A percentile compares a stretch with the other conserved stretches of the same genome.
phyloP scores from a whole-genome alignment of 2,113 vertebrate genomes.

The Eclectus roratus region DNA sequence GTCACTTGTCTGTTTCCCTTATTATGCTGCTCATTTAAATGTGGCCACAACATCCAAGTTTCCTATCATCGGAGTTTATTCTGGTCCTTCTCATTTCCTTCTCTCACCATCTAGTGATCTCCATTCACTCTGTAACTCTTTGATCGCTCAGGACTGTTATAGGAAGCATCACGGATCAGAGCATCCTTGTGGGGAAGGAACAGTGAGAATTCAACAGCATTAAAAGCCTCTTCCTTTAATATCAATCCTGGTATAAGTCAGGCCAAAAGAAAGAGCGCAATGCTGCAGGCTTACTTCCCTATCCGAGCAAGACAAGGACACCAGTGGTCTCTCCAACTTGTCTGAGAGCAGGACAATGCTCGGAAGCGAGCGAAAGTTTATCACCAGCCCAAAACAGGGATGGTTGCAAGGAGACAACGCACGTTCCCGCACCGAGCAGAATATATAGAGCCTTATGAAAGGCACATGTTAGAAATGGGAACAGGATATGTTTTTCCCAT shows the following conservation, averaged over 20 bases:
- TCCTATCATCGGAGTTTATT: not conserved
- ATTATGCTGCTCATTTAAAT: not conserved
- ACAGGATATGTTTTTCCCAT: slow-evolving; percentile 38
- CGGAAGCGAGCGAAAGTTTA: slow-evolving; percentile 37
- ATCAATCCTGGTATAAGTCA: not conserved
- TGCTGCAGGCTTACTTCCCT: accelerated
- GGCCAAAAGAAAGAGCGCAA: not conserved
- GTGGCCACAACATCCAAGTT: not conserved
- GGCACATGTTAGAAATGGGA: not conserved
- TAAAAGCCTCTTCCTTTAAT: not conserved
- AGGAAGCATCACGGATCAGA: not conserved
- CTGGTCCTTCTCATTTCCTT: not conserved
- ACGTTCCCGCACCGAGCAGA: not conserved
- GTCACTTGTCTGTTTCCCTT: not conserved
- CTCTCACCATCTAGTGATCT: not conserved
- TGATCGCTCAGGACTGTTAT: accelerated
- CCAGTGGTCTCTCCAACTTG: not conserved
- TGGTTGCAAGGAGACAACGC: not conserved
- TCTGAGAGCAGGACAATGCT: slow-evolving; percentile 18
- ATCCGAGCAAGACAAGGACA: not conserved
- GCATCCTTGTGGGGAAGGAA: not conserved
- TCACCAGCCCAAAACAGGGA: not conserved
- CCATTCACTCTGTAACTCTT: not conserved
- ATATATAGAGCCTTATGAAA: not conserved
- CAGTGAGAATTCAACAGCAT: not conserved